phyloP scores from a whole-genome alignment of 2,797 vertebrate species.

The Novumbra hubbsi region DNA sequence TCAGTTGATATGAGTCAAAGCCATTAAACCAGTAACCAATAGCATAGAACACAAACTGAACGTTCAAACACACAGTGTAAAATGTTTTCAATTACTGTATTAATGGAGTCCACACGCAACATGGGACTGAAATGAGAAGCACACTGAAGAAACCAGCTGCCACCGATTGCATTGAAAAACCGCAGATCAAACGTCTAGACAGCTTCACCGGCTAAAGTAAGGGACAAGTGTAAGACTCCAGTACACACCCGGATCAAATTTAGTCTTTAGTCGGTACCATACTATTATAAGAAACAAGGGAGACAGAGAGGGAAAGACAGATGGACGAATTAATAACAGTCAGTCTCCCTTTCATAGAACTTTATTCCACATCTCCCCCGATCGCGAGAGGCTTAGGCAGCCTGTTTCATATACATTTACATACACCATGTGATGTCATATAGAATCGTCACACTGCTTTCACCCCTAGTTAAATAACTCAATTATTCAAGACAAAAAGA shows the following conservation, averaged over 20 bases:
- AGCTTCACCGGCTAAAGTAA: no score
- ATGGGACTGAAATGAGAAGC: not conserved
- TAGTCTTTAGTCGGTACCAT: not conserved
- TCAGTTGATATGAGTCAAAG: not conserved
- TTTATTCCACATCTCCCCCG: slow-evolving; percentile 76
- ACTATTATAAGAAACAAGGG: not conserved
- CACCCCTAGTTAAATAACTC: slow-evolving; percentile 87
- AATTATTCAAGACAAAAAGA: slow-evolving; percentile 76
- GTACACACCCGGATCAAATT: not conserved
- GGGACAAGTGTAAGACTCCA: not conserved
- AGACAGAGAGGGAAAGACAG: not conserved
- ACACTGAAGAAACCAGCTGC: not conserved
- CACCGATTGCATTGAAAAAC: not conserved
- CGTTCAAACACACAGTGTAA: no score
- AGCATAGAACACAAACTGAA: not conserved
- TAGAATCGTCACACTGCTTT: slow-evolving; percentile 35
- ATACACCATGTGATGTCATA: slow-evolving; percentile 77
- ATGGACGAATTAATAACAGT: not conserved
- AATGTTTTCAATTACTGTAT: not conserved
- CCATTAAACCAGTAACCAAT: not conserved
- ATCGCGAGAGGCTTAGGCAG: slow-evolving; percentile 62
- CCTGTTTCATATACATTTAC: slow-evolving; percentile 92
- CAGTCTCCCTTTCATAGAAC: slow-evolving; percentile 70
- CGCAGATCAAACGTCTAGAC: not conserved
- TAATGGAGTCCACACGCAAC: not conserved